Base-by-base conservation (phyloP, 2,797 vertebrate species). In the Smutsia temminckii region DNA sequence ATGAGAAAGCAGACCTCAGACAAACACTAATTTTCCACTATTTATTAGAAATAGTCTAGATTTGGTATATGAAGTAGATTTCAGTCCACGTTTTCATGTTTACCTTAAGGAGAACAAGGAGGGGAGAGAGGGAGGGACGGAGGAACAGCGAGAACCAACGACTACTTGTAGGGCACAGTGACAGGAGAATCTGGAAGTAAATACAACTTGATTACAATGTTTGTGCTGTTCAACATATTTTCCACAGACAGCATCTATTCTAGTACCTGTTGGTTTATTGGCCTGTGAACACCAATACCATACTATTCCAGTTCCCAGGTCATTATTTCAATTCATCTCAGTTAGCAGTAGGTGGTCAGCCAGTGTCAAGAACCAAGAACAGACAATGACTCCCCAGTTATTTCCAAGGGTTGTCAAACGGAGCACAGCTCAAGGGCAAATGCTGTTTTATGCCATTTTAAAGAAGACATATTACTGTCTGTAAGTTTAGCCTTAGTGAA, bases 401-500 rank as follows among this genome's bases (percentile, higher is more conserved):
- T 34, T 71, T 87, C 75, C 14, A 49, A 63, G 61, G 71, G 21
- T 91, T 18, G 66, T 46, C 13, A 77, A 42, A 69, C 0, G 13
- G 64, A 68, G 42, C 59, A 66, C 17, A 21, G 68, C 55, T 29
- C 49, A 37, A 77, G 37, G 49, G 21, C 32, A 69, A 80, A 86
- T 25, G 86, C 53, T 84, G 57, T 20, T 77, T 94, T 29, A 89
- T 86, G 89, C 51, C 18, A 25, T 59, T 80, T 85, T 63, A 51
- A 85, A 94, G 81, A 69, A 81, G 51, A 8, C 18, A 13, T 29
- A 89, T 32, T 89, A 80, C 17, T 66, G 61, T 61, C 29, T 11
- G 0, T 79, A 93, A 80, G 86, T 34, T 77, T 55, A 66, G 83
- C 23, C 49, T 84, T 66, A 68, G 69, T 72, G 75, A 81, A 91